Conservation (phyloP, 2,113 vertebrate species). For the Platysteira castanea region DNA sequence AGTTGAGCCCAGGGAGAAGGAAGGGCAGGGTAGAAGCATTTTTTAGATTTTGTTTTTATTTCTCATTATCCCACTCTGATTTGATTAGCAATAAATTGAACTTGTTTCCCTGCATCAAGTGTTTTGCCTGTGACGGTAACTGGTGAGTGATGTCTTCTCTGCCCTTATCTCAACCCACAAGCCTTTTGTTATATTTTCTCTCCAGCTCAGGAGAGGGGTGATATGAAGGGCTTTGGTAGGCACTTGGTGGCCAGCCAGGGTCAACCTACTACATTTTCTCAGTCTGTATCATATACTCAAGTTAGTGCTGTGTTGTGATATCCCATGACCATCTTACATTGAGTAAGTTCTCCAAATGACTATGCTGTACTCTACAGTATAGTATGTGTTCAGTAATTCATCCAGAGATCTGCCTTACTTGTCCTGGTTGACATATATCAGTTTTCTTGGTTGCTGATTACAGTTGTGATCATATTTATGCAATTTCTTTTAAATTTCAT, state of each 20-base stretch:
- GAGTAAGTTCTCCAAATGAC: neutral
- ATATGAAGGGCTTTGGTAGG: neutral
- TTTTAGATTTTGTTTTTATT: neutral
- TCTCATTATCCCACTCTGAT: neutral
- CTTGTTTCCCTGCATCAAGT: neutral
- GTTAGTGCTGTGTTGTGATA: neutral
- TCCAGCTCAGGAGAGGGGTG: neutral
- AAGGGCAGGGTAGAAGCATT: rapidly evolving
- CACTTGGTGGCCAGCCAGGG: neutral
- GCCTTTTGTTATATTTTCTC: neutral
- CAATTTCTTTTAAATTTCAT: neutral
- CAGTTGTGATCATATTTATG: neutral
- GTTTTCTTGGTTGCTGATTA: neutral
- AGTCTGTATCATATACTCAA: neutral
- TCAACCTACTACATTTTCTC: neutral
- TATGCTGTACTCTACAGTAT: neutral
- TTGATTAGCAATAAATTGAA: neutral
- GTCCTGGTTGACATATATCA: neutral
- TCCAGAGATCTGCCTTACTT: neutral
- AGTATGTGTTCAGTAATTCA: neutral
- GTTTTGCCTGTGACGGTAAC: neutral
- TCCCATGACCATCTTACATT: neutral
- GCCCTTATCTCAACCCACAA: rapidly evolving
- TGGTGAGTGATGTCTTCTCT: neutral
- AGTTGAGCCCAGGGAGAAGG: neutral